Conservation (phyloP, 2,113 vertebrate genomes). For the Vireo altiloquus region DNA sequence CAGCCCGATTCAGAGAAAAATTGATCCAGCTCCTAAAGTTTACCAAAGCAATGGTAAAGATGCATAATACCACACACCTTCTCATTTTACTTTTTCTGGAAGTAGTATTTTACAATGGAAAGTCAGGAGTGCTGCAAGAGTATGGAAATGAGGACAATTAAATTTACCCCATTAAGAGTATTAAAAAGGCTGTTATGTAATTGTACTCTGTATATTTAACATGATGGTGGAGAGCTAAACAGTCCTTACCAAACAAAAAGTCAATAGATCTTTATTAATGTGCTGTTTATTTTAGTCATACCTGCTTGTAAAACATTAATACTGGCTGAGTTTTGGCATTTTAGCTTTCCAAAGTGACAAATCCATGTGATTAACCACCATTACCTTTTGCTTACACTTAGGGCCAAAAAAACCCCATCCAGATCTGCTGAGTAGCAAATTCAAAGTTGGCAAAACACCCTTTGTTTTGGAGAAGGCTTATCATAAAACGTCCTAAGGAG, state of each 20-base stretch:
- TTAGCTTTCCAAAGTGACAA: background rate
- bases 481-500: background rate
- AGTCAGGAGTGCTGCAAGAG: background rate
- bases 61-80: background rate
- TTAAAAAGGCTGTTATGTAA: background rate
- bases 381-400: background rate
- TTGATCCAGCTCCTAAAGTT: background rate
- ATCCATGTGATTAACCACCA: background rate
- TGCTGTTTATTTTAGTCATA: background rate
- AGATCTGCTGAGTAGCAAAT: background rate
- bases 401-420: background rate
- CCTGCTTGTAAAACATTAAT: background rate
- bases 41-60: background rate
- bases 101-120: background rate
- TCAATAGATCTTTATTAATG: background rate
- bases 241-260: background rate
- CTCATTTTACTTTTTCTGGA: constrained; percentile 24
- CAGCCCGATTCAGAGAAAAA: background rate
- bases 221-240: background rate
- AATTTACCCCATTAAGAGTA: background rate
- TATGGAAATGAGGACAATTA: constrained; percentile 25
- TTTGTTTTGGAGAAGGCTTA: background rate
- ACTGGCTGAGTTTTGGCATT: background rate
- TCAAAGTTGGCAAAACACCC: background rate
- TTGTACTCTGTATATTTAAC: background rate